These are phyloP conservation scores for Corydoras maculifer DNA, from an alignment of 2,113 vertebrate species.

Conservation along the genomic window DNA sequence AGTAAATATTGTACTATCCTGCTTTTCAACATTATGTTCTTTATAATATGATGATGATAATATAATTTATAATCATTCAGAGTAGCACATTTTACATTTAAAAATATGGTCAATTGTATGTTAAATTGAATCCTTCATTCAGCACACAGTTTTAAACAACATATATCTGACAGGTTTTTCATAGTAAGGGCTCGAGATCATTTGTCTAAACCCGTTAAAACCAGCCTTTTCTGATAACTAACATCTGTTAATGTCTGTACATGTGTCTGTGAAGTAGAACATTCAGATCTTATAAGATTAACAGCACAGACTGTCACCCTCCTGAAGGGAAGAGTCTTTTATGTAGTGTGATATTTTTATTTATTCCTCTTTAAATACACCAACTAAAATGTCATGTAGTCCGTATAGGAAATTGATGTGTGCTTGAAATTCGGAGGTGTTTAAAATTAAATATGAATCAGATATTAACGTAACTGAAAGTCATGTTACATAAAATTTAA, in stretches of 20 bases:
- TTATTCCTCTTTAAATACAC: not conserved
- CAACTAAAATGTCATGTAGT: not conserved
- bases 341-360: not conserved
- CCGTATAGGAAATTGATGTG: not conserved
- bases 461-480: not conserved
- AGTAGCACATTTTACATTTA: not conserved
- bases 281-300: not conserved
- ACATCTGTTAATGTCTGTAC: constrained; percentile 7
- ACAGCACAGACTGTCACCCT: not conserved
- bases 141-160: not conserved
- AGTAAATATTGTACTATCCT: too few species aligned
- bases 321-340: too few species aligned
- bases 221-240: constrained; percentile 1
- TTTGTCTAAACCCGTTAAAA: not conserved
- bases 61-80: too few species aligned
- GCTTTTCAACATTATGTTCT: too few species aligned
- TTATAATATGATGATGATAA: too few species aligned
- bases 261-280: constrained; percentile 2
- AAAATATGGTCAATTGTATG: not conserved
- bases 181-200: too few species aligned
- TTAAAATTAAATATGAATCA: not conserved
- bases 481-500: not conserved
- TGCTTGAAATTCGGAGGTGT: too few species aligned
- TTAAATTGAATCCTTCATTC: too few species aligned
- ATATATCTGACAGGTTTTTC: not conserved